Conservation (phyloP, 1,140 invertebrate genomes). For the Drosophila tristis region DNA sequence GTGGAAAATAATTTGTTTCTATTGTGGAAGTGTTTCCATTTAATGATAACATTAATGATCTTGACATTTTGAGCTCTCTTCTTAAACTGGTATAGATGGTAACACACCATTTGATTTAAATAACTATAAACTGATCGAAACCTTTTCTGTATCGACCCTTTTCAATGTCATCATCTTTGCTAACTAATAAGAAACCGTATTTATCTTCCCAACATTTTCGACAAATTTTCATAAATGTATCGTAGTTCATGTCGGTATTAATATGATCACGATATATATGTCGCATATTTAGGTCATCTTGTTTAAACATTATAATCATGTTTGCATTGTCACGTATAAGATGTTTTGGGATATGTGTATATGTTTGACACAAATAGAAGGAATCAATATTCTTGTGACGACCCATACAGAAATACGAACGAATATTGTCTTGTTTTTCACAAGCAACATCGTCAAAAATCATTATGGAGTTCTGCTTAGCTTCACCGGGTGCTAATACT, state of each 20-base stretch:
- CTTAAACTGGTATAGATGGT: constrained; percentile 1
- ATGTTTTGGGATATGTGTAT: constrained; percentile 65
- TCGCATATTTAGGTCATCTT: constrained; percentile 82
- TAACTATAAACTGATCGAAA: constrained; percentile 10
- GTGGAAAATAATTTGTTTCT: constrained; percentile 49
- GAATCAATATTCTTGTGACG: constrained; percentile 2
- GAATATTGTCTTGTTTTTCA: constrained; percentile 3
- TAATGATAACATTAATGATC: constrained; percentile 45
- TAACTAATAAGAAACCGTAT: constrained; percentile 69
- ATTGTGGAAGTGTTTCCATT: constrained; percentile 35
- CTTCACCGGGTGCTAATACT: background rate
- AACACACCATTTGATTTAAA: constrained; percentile 4
- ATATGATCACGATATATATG: constrained; percentile 82
- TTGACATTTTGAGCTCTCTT: constrained; percentile 42
- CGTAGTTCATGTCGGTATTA: constrained; percentile 4
- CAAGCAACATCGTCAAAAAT: constrained; percentile 5
- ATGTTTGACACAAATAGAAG: background rate
- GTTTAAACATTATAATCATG: constrained; percentile 81
- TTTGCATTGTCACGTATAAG: constrained; percentile 80
- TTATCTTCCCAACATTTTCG: constrained; percentile 54
- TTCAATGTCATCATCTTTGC: constrained; percentile 50
- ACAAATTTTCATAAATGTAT: constrained; percentile 19
- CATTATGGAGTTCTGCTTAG: constrained; percentile 6
- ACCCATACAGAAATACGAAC: background rate
- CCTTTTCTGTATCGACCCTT: constrained; percentile 9